phyloP scores from a whole-genome alignment of 2,797 vertebrate species.

The Alectoris magna region DNA sequence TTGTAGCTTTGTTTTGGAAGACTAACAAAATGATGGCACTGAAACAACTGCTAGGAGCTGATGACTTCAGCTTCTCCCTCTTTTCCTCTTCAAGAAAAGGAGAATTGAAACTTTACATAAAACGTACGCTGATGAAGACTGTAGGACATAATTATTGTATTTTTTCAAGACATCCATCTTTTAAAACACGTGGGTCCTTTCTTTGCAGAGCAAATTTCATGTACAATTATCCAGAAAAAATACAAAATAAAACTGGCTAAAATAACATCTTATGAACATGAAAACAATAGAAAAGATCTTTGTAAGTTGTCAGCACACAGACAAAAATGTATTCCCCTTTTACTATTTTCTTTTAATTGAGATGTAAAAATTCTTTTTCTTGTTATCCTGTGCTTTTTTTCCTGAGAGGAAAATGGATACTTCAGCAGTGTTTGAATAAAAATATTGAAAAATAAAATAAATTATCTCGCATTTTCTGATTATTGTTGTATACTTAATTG shows the following conservation, averaged over 20 bases:
- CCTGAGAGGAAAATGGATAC: background rate
- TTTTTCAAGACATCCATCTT: background rate
- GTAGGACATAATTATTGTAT: background rate
- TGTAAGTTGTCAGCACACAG: background rate
- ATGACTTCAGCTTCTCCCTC: background rate
- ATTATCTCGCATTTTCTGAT: background rate
- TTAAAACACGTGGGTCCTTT: background rate
- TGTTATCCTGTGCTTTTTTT: fast-evolving
- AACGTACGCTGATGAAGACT: background rate
- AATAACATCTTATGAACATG: background rate
- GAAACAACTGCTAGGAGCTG: background rate
- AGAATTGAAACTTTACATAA: background rate
- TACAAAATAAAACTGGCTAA: background rate
- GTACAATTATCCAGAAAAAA: background rate
- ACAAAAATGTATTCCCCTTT: background rate
- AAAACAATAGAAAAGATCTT: background rate
- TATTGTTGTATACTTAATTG: background rate
- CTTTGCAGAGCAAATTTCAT: background rate
- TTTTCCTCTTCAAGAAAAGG: background rate
- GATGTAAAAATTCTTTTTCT: background rate
- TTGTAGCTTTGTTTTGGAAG: conserved; percentile 1
- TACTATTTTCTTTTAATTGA: background rate
- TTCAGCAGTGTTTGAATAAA: background rate
- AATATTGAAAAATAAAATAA: background rate
- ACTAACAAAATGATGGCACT: conserved; percentile 8